Evolutionary conservation across 2,113 vertebrate species (phyloP).

Genomic region (Cynocephalus volans): DNA sequence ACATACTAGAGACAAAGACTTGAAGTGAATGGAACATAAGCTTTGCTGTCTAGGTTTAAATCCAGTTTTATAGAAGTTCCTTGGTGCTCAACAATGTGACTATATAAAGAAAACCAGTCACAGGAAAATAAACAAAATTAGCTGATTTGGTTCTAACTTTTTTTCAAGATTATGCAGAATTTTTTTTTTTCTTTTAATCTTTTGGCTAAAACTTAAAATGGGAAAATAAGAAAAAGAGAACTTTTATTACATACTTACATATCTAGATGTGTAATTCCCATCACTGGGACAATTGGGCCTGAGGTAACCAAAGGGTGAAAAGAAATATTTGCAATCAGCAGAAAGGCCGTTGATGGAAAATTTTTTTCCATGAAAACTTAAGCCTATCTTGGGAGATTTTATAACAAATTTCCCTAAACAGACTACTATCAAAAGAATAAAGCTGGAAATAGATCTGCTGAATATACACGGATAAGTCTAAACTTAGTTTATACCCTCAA

Average conservation of each 20-base stretch:
- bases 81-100: background rate
- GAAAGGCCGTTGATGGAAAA: background rate
- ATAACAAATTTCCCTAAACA: background rate
- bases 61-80: background rate
- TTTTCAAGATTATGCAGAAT: background rate
- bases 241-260: background rate
- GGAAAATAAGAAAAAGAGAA: background rate
- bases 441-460: background rate
- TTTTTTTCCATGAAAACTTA: background rate
- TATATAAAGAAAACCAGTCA: background rate
- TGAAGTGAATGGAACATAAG: background rate
- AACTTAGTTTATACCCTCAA: background rate
- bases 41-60: background rate
- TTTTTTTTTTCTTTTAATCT: background rate
- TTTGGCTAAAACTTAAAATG: constrained; percentile 11
- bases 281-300: background rate
- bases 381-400: background rate
- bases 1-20: background rate
- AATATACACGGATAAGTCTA: background rate
- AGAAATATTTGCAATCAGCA: background rate
- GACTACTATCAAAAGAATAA: background rate
- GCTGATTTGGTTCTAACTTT: background rate
- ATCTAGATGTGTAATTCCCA: background rate
- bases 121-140: constrained; percentile 26
- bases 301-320: background rate